These are phyloP conservation scores for Drosophila cognata DNA, from an alignment of 2,888 invertebrate genomes.

Conservation along the genomic window DNA sequence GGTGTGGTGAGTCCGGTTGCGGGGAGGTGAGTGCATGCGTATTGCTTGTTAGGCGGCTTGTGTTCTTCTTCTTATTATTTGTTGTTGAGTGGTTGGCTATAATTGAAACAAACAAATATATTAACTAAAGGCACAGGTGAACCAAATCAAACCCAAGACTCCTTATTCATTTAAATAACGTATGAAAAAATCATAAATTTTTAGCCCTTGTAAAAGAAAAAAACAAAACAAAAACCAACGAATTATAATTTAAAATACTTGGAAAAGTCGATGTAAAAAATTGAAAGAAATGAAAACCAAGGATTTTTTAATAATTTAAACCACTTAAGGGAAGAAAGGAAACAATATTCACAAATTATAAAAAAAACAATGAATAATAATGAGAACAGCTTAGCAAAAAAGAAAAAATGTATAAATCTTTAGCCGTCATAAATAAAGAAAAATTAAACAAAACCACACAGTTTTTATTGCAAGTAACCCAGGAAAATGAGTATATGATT, in stretches of 20 bases:
- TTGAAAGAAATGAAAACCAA: no score
- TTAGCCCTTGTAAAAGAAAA: not conserved
- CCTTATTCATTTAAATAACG: not conserved
- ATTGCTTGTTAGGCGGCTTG: not conserved
- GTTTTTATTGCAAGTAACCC: not conserved
- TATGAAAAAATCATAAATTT: not conserved
- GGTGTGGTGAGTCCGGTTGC: conserved; percentile 14
- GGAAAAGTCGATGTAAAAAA: no score
- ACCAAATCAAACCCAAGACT: no score
- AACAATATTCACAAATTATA: not conserved
- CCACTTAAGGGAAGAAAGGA: not conserved
- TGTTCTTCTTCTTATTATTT: not conserved
- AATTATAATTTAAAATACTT: not conserved
- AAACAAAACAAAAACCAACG: not conserved
- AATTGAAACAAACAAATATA: not conserved
- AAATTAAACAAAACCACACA: not conserved
- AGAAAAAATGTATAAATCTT: not conserved
- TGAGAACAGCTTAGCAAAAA: not conserved
- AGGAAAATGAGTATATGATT: no score
- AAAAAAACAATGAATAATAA: not conserved
- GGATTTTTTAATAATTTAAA: not conserved
- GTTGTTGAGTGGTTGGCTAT: not conserved
- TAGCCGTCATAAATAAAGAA: not conserved
- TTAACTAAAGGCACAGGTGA: not conserved
- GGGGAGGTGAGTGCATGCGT: not conserved